Evolutionary conservation across 2,888 invertebrate species (phyloP).

Genomic region (Catotricha subobsoleta): DNA sequence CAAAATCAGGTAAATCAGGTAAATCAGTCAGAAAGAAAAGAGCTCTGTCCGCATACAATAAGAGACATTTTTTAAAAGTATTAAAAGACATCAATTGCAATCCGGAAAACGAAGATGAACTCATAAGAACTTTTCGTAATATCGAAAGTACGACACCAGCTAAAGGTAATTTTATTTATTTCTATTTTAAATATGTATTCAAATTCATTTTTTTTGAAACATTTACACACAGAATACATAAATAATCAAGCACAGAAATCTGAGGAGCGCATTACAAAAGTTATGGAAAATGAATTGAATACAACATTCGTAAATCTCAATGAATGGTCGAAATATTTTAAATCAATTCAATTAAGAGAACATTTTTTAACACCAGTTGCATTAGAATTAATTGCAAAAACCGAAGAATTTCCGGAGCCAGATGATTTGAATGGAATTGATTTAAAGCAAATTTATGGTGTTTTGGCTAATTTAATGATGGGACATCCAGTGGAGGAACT

Average conservation of each 20-base stretch:
- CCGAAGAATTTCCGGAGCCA: neutral
- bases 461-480: neutral
- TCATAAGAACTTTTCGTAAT: no score
- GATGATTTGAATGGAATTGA: neutral
- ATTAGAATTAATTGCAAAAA: neutral
- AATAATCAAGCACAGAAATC: neutral
- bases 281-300: neutral
- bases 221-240: neutral
- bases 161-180: no score
- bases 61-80: no score
- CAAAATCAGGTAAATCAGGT: no score
- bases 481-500: neutral
- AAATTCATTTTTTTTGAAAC: neutral
- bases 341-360: neutral
- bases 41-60: no score
- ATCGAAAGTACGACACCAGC: no score
- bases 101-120: no score
- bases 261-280: neutral
- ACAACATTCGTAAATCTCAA: neutral
- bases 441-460: neutral
- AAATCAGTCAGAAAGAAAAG: no score
- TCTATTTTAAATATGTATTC: no score
- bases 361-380: neutral
- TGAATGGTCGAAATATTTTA: neutral
- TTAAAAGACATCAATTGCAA: no score